Conservation (phyloP, 2,888 invertebrate species). For the Hypselothyrea guttata region DNA sequence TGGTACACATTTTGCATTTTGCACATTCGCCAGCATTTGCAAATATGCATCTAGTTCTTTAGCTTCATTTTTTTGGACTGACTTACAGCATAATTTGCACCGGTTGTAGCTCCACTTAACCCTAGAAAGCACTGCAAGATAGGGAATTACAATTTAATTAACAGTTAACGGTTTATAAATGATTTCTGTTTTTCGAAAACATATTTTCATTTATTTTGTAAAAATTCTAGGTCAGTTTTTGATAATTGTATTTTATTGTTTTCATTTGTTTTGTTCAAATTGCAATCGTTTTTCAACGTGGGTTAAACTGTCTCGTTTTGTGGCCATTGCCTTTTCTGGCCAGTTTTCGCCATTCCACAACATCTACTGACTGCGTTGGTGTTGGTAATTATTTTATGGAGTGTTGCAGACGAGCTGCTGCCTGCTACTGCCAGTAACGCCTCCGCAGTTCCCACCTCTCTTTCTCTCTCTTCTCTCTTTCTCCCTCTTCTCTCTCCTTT, state of each 20-base stretch:
- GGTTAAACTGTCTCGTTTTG: conserved; percentile 20
- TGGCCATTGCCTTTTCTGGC: conserved; percentile 15
- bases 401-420: conserved; percentile 43
- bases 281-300: conserved; percentile 8
- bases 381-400: conserved; percentile 74
- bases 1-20: too few relatives aligned
- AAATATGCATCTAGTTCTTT: too few relatives aligned
- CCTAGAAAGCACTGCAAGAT: conserved; percentile 10
- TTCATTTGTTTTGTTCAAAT: too few relatives aligned
- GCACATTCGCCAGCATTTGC: too few relatives aligned
- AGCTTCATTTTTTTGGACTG: too few relatives aligned
- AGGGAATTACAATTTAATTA: too few relatives aligned
- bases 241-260: too few relatives aligned
- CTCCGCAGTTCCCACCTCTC: background rate
- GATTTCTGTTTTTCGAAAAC: too few relatives aligned
- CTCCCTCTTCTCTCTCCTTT: background rate
- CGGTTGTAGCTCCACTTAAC: conserved; percentile 30
- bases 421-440: conserved; percentile 14
- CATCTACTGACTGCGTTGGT: conserved; percentile 41
- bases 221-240: too few relatives aligned
- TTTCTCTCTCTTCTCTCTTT: background rate
- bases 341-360: conserved; percentile 6
- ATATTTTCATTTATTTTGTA: too few relatives aligned
- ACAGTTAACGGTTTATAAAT: too few relatives aligned
- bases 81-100: conserved; percentile 30